Conservation (phyloP, 2,113 vertebrate genomes). For the Coryphaenoides rupestris region DNA sequence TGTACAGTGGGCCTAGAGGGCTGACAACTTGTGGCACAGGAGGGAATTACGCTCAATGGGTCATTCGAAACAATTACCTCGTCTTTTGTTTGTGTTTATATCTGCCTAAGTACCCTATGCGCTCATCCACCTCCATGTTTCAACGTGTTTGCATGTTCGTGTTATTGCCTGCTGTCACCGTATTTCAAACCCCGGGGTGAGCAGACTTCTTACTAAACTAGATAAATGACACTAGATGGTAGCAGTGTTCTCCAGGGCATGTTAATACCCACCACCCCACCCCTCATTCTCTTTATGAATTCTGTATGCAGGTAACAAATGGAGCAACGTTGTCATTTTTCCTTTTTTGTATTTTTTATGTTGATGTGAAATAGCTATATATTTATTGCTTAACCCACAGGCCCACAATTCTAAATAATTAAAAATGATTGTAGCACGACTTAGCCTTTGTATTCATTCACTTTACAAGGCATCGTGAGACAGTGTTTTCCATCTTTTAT, state of each 20-base stretch:
- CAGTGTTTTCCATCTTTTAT: slow-evolving; percentile 16
- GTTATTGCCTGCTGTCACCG: slow-evolving; percentile 7
- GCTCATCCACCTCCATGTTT: neutral
- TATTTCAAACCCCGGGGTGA: slow-evolving; percentile 16
- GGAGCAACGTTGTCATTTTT: too few relatives aligned
- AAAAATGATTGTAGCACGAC: too few relatives aligned
- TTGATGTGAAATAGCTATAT: too few relatives aligned
- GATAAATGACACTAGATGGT: slow-evolving; percentile 66
- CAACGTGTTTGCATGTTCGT: neutral
- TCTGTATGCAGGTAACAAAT: neutral
- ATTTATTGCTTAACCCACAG: too few relatives aligned
- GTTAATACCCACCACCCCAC: slow-evolving; percentile 21
- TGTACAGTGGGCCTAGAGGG: too few relatives aligned
- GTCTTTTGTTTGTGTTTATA: neutral
- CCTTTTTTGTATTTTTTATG: too few relatives aligned
- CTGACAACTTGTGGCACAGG: neutral
- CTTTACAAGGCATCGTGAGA: neutral
- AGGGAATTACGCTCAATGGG: neutral
- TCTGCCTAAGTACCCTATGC: neutral
- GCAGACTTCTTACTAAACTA: slow-evolving; percentile 25
- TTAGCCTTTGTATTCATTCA: too few relatives aligned
- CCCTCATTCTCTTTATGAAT: slow-evolving; percentile 34
- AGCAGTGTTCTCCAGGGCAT: slow-evolving; percentile 53
- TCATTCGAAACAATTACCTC: neutral
- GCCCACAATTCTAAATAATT: too few relatives aligned